phyloP scores from a whole-genome alignment of 2,888 invertebrate species.

The Rhingia campestris region DNA sequence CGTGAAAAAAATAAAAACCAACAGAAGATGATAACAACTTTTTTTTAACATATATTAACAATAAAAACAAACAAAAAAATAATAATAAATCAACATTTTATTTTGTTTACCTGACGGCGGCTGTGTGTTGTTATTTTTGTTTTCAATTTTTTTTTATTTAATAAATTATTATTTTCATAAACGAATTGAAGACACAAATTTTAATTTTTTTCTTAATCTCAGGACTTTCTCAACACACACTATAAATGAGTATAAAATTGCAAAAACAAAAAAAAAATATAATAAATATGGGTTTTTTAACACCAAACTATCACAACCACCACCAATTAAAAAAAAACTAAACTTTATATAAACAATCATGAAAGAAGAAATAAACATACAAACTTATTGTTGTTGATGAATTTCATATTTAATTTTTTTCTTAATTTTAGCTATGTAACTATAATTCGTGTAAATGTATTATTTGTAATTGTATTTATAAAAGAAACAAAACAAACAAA shows the following conservation, averaged over 20 bases:
- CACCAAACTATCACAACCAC: conserved; percentile 62
- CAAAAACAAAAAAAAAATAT: conserved; percentile 26
- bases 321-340: conserved; percentile 62
- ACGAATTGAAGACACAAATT: conserved; percentile 55
- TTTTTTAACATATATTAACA: conserved; percentile 46
- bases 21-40: conserved; percentile 43
- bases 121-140: conserved; percentile 66
- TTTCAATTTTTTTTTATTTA: conserved; percentile 9
- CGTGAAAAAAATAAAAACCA: conserved; percentile 15
- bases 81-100: conserved; percentile 29
- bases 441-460: conserved; percentile 74
- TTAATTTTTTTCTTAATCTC: conserved; percentile 62
- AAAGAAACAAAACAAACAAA: conserved; percentile 44
- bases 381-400: conserved; percentile 69
- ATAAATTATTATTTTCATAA: conserved; percentile 25
- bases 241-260: conserved; percentile 25
- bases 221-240: conserved; percentile 54
- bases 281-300: conserved; percentile 47
- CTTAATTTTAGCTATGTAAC: conserved; percentile 71
- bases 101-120: conserved; percentile 57
- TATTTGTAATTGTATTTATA: conserved; percentile 74
- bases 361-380: conserved; percentile 27
- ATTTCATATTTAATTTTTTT: conserved; percentile 67
- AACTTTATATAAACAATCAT: not conserved
- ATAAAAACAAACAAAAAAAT: conserved; percentile 42